These are phyloP conservation scores for Pachycephus smyrnensis DNA, from an alignment of 2,888 invertebrate species.

Conservation along the genomic window DNA sequence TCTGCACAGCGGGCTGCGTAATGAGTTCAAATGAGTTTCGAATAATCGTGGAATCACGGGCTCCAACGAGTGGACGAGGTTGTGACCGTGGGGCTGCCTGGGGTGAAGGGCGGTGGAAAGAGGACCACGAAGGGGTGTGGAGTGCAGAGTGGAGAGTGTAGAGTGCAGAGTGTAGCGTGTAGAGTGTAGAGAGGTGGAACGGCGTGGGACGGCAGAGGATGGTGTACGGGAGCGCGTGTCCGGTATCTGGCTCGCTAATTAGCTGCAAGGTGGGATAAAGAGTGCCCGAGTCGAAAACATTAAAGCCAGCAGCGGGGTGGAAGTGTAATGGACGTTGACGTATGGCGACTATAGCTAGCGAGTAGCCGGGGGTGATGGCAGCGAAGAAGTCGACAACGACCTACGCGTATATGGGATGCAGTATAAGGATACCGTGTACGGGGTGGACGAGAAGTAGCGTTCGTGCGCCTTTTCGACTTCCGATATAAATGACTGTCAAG, in stretches of 20 bases:
- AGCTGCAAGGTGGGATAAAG: constrained; percentile 60
- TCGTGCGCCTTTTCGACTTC: neutral
- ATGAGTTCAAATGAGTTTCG: constrained; percentile 55
- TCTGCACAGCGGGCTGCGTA: constrained; percentile 26
- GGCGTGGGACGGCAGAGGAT: constrained; percentile 1
- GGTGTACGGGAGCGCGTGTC: constrained; percentile 41
- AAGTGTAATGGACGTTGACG: constrained; percentile 57
- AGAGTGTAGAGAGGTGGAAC: neutral
- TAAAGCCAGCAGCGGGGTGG: constrained; percentile 49
- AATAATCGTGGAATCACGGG: constrained; percentile 43
- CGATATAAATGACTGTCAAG: neutral
- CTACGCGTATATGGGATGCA: neutral
- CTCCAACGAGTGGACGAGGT: constrained; percentile 20
- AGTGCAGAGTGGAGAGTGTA: constrained; percentile 4
- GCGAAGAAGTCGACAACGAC: constrained; percentile 35
- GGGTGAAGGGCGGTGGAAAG: constrained; percentile 27
- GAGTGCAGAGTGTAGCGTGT: constrained; percentile 11
- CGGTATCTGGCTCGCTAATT: constrained; percentile 58
- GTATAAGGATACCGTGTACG: neutral
- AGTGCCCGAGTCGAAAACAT: constrained; percentile 56
- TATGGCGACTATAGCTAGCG: constrained; percentile 45
- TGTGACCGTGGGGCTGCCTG: constrained; percentile 21
- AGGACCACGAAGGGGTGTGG: constrained; percentile 20
- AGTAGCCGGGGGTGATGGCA: constrained; percentile 29
- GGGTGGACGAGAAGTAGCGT: neutral